Conservation (phyloP, 2,113 vertebrate species). For the Antechinus stuartii region DNA sequence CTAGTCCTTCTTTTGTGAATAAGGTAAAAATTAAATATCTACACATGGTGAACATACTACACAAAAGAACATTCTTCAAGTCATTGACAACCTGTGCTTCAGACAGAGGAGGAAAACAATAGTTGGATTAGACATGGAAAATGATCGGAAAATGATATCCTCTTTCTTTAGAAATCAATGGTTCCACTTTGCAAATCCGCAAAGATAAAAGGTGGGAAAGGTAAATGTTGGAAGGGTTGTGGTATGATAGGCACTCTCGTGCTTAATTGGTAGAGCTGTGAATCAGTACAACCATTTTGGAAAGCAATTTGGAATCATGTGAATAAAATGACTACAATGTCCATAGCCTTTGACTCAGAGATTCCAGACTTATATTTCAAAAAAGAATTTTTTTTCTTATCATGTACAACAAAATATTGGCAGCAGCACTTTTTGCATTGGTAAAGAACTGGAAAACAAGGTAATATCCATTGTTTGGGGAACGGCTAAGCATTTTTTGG, state of each 20-base stretch:
- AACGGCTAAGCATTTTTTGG: not conserved
- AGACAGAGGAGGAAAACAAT: constrained; percentile 8
- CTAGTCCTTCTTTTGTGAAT: constrained; percentile 29
- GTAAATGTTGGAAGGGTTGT: not conserved
- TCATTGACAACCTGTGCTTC: not conserved
- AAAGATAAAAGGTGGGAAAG: not conserved
- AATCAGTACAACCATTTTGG: not conserved
- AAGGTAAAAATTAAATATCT: constrained; percentile 36
- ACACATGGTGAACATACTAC: not conserved
- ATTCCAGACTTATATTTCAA: not conserved
- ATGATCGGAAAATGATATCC: not conserved
- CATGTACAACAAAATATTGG: not conserved
- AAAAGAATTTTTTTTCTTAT: not conserved
- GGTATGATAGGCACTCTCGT: not conserved
- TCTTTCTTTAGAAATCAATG: constrained; percentile 12
- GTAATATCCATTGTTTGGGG: not conserved
- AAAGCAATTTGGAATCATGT: not conserved
- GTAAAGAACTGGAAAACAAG: not conserved
- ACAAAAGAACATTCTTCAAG: not conserved
- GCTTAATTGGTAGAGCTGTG: not conserved
- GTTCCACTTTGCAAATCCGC: not conserved
- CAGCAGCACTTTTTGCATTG: not conserved
- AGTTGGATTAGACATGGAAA: not conserved
- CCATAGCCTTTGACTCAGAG: not conserved
- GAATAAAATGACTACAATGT: not conserved